Evolutionary conservation across 2,797 vertebrate genomes (phyloP), one percentile per base, ranked within the genome.

Genomic region (Australoheros facetus): DNA sequence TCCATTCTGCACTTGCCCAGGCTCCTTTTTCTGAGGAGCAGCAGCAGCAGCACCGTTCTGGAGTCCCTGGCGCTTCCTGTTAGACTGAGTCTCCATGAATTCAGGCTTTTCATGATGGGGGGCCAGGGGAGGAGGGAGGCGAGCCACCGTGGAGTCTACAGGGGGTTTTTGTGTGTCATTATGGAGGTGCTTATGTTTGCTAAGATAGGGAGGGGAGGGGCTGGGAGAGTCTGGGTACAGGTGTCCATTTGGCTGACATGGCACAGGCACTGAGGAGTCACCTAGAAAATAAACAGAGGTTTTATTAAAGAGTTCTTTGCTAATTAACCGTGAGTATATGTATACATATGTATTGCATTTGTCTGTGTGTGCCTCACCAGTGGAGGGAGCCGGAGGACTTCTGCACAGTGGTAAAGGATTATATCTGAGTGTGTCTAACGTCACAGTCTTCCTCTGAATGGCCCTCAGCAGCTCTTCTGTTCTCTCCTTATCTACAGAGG

Each of bases 361-460:
- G 42, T 17, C 13, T 8, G 17, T 69, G 39, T 78, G 42, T 23
- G 51, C 81, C 96, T 96, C 91, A 97, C 97, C 96, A 7, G 85
- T 13, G 37, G 81, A 90, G 37, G 83, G 85, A 82, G 83, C 71
- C 8, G 89, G 86, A 54, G 96, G 94, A 85, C 95, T 96, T 93
- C 94, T 95, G 85, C 94, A 91, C 1, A 57, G 84, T 55, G 93
- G 92, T 91, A 8, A 91, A 90, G 89, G 94, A 93, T 91, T 90
- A 93, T 94, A 96, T 95, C 95, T 91, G 81, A 96, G 90, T 0
- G 95, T 90, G 84, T 96, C 96, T 85, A 96, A 90, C 32, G 91
- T 94, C 4, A 96, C 90, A 30, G 93, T 95, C 93, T 97, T 97
- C 94, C 94, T 97, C 94, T 97, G 97, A 93, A 97, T 95, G 85